These are phyloP conservation scores for Cecidostiba fungosa DNA, from an alignment of 2,888 invertebrate species.

Conservation along the genomic window DNA sequence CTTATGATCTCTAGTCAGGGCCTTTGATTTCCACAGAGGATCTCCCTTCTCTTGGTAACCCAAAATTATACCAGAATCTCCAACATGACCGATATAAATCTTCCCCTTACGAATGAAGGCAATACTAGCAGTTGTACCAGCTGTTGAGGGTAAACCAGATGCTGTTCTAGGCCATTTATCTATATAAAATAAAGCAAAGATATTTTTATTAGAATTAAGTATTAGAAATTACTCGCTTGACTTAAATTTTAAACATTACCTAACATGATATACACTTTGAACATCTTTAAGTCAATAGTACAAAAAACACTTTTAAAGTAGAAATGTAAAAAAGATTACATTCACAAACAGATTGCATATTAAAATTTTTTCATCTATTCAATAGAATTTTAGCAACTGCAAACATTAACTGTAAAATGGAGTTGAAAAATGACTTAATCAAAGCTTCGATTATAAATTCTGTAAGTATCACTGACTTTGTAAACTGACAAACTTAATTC, in stretches of 20 bases:
- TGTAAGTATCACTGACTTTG: no score
- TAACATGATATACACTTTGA: no score
- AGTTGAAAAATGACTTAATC: no score
- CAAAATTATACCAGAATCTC: slow-evolving; percentile 97
- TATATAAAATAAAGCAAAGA: slow-evolving; percentile 75
- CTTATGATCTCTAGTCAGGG: slow-evolving; percentile 96
- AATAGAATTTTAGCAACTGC: not conserved
- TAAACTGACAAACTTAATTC: no score
- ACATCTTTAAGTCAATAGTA: no score
- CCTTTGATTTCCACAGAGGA: slow-evolving; percentile 89
- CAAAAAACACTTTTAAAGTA: not conserved
- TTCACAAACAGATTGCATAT: not conserved
- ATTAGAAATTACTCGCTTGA: not conserved
- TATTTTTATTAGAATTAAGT: not conserved
- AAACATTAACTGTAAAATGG: not conserved
- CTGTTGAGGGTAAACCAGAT: slow-evolving; percentile 96
- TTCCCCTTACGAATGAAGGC: slow-evolving; percentile 96
- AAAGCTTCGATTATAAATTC: no score
- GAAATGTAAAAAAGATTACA: not conserved
- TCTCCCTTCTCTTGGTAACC: slow-evolving; percentile 89
- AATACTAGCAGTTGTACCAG: slow-evolving; percentile 98
- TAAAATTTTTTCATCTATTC: not conserved
- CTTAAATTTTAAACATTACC: not conserved
- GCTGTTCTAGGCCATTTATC: slow-evolving; percentile 98
- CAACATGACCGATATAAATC: slow-evolving; percentile 98